A percentile compares a stretch with the other conserved stretches of the same genome.
Evolutionary conservation across 2,797 vertebrate species (phyloP).

Genomic region (Cuculus canorus): DNA sequence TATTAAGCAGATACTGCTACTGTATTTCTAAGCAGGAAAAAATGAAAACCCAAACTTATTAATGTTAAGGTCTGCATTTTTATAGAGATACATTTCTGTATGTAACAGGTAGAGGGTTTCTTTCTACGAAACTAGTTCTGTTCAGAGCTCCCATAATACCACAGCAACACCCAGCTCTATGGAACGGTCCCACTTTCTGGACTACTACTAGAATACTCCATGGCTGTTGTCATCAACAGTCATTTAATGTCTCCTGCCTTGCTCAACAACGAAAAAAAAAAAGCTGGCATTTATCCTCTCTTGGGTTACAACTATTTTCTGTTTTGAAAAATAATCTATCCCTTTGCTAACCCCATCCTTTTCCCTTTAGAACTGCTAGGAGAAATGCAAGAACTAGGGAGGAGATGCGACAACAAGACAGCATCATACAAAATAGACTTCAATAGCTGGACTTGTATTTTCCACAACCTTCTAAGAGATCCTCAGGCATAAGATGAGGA

Average conservation of each 20-base stretch:
- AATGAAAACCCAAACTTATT: background rate
- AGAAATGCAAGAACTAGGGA: background rate
- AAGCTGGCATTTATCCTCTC: background rate
- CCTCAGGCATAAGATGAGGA: background rate
- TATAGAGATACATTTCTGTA: background rate
- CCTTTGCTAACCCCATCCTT: background rate
- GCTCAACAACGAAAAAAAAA: background rate
- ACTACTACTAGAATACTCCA: constrained; percentile 1
- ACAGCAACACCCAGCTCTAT: background rate
- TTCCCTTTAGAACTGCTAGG: background rate
- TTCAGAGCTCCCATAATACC: background rate
- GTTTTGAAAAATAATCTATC: background rate
- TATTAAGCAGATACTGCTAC: background rate
- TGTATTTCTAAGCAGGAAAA: background rate
- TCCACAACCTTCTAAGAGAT: background rate
- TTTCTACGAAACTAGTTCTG: background rate
- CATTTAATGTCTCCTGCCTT: background rate
- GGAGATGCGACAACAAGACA: background rate
- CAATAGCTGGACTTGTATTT: background rate
- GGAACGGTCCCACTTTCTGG: background rate
- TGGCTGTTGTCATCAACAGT: background rate
- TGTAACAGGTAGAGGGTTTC: background rate
- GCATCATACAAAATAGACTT: background rate
- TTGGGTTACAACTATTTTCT: background rate
- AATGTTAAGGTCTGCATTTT: background rate